Conservation (phyloP, 2,888 invertebrate species). For the Lacanobia wlatinum region DNA sequence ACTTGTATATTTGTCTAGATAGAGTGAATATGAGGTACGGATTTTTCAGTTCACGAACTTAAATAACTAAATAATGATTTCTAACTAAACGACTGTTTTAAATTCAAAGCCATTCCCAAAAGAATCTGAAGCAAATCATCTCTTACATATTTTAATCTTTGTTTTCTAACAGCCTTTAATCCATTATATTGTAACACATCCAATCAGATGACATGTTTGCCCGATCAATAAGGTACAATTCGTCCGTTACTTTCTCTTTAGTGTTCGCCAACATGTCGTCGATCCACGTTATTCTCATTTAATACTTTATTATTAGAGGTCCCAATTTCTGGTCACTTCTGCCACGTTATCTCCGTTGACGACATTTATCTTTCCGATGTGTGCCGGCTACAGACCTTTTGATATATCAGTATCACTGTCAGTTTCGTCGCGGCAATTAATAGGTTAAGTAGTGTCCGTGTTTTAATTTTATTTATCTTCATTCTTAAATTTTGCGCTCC, state of each 20-base stretch:
- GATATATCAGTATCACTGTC: conserved; percentile 54
- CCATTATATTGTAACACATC: conserved; percentile 1
- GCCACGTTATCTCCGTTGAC: conserved; percentile 76
- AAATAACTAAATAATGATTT: neutral
- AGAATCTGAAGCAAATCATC: neutral
- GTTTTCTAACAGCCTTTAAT: conserved; percentile 3
- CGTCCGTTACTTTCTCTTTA: conserved; percentile 21
- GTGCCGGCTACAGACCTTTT: conserved; percentile 78
- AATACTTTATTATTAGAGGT: conserved; percentile 60
- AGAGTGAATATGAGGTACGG: neutral
- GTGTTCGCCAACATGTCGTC: conserved; percentile 18
- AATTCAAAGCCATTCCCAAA: neutral
- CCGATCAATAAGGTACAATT: conserved; percentile 35
- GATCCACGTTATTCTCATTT: conserved; percentile 28
- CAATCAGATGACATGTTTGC: conserved; percentile 27
- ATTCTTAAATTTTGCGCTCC: conserved; percentile 6
- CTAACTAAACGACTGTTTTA: neutral
- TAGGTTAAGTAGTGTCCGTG: conserved; percentile 45
- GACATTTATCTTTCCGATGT: conserved; percentile 81
- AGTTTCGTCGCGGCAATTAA: conserved; percentile 57
- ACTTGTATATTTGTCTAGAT: neutral
- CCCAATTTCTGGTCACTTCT: conserved; percentile 62
- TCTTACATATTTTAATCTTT: conserved; percentile 2
- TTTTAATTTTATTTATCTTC: conserved; percentile 23
- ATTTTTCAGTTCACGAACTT: neutral